Percentiles rank a stretch among this genome's conserved stretches.
Evolutionary conservation across 1,140 invertebrate species (phyloP).

Genomic region (Aphis craccivora): DNA sequence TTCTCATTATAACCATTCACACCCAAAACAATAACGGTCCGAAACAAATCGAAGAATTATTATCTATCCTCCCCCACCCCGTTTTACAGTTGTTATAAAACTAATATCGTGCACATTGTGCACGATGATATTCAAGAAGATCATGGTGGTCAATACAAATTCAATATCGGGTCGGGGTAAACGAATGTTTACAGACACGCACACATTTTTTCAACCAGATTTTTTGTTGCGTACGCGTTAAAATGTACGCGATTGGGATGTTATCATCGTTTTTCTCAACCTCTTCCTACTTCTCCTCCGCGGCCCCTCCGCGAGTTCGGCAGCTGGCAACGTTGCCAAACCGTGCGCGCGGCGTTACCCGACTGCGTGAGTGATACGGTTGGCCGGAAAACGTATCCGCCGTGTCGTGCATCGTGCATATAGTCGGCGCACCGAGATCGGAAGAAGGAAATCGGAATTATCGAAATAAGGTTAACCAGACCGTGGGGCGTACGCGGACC

Average conservation of each 20-base stretch:
- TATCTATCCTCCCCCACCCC: not conserved
- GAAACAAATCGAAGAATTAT: not conserved
- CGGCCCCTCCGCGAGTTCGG: conserved; percentile 24
- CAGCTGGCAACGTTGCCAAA: conserved; percentile 55
- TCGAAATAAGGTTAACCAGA: not conserved
- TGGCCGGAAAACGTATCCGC: conserved; percentile 44
- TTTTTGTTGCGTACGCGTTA: conserved; percentile 27
- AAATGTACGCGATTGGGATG: conserved; percentile 44
- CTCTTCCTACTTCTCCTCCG: not conserved
- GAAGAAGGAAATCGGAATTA: conserved; percentile 5
- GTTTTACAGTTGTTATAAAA: not conserved
- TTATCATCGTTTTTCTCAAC: conserved; percentile 52
- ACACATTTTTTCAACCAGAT: not conserved
- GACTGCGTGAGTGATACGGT: conserved; percentile 12
- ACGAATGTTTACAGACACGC: conserved; percentile 7
- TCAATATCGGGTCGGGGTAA: not conserved
- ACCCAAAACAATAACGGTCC: not conserved
- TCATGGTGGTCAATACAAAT: not conserved
- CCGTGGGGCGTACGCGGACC: not conserved
- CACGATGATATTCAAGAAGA: not conserved
- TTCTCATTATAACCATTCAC: not conserved
- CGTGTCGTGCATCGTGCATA: not conserved
- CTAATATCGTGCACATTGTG: not conserved
- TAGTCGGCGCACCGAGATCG: not conserved
- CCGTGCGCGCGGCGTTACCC: conserved; percentile 34